Evolutionary conservation across 92 coral and sea anemone species (phyloP).

Genomic region (Montipora capitata): DNA sequence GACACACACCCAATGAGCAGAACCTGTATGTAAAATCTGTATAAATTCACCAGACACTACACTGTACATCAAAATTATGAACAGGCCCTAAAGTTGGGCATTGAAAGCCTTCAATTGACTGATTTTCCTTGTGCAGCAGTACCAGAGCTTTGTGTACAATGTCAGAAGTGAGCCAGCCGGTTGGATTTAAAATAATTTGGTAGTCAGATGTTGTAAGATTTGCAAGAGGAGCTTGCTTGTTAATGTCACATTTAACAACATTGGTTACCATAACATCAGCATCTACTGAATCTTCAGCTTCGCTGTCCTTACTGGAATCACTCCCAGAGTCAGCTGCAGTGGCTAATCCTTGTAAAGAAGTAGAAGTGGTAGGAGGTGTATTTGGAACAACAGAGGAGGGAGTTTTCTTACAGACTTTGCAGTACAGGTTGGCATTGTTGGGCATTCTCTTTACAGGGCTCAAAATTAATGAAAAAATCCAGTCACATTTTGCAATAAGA

Average conservation of each 20-base stretch:
- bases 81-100: conserved; percentile 39
- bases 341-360: conserved; percentile 26
- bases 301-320: conserved; percentile 8
- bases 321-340: not conserved
- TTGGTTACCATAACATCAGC: conserved; percentile 10
- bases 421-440: conserved; percentile 69
- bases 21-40: conserved; percentile 59
- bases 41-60: conserved; percentile 10
- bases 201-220: not conserved
- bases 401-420: conserved; percentile 25
- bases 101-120: conserved; percentile 42
- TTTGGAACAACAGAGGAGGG: not conserved
- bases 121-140: conserved; percentile 22
- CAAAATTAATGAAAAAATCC: too few species aligned
- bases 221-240: conserved; percentile 1
- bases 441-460: conserved; percentile 14
- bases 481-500: too few species aligned
- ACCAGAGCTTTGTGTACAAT: conserved; percentile 17
- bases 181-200: not conserved
- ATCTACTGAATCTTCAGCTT: conserved; percentile 9
- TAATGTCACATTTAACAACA: not conserved
- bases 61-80: conserved; percentile 37
- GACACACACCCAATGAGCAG: conserved; percentile 30
- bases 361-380: conserved; percentile 20
- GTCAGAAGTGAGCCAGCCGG: not conserved